phyloP scores from a whole-genome alignment of 1,140 invertebrate species.

The Apis florea region DNA sequence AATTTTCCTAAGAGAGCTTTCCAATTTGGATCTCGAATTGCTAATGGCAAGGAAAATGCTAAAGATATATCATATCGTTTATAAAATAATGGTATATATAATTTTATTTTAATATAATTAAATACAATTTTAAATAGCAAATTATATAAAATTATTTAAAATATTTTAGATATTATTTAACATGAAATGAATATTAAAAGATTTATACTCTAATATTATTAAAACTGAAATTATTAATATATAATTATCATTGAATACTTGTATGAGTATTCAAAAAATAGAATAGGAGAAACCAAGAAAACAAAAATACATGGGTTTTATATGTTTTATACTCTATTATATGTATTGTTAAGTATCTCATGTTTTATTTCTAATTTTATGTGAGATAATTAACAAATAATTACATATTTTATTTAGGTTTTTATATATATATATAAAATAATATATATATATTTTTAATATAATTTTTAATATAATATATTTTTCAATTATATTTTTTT shows the following conservation, averaged over 20 bases:
- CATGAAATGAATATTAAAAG: neutral
- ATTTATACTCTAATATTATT: neutral
- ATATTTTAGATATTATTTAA: neutral
- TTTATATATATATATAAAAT: too few species aligned
- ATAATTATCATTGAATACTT: neutral
- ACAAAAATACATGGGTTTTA: neutral
- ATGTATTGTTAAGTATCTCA: neutral
- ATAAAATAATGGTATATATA: constrained; percentile 42
- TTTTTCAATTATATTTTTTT: neutral
- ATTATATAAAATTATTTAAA: neutral
- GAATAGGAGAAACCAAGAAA: too few species aligned
- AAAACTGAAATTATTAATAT: neutral
- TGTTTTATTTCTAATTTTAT: too few species aligned
- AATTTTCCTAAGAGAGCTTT: constrained; percentile 94
- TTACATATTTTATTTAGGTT: too few species aligned
- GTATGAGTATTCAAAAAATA: too few species aligned
- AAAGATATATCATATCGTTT: constrained; percentile 85
- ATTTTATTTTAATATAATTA: neutral
- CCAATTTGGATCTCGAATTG: constrained; percentile 98
- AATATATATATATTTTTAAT: too few species aligned
- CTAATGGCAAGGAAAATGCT: constrained; percentile 95
- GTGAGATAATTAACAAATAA: too few species aligned
- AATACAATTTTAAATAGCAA: neutral
- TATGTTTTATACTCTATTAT: neutral
- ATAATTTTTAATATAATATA: too few species aligned